Percentiles rank a stretch among this genome's conserved stretches.
phyloP scores from a whole-genome alignment of 1,140 invertebrate species.

The Drosophila obscura region DNA sequence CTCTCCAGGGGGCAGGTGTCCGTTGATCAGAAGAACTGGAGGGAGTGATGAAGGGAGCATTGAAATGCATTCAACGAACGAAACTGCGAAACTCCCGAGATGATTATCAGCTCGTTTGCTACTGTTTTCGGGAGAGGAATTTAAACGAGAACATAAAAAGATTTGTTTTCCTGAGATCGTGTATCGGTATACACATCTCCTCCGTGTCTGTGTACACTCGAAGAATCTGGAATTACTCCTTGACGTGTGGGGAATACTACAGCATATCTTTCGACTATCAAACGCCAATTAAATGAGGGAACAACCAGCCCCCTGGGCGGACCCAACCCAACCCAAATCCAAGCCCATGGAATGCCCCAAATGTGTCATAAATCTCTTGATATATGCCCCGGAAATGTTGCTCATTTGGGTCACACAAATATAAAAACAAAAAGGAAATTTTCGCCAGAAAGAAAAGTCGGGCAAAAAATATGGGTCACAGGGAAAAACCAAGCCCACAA shows the following conservation, averaged over 20 bases:
- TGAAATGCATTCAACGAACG: constrained; percentile 69
- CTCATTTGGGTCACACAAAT: constrained; percentile 10
- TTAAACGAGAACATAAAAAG: constrained; percentile 48
- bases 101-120: constrained; percentile 32
- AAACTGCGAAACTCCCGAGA: constrained; percentile 47
- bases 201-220: constrained; percentile 9
- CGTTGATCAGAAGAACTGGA: not conserved
- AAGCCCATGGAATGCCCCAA: constrained; percentile 47
- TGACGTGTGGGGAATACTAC: constrained; percentile 42
- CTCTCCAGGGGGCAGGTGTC: constrained; percentile 19
- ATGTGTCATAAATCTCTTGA: constrained; percentile 62
- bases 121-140: constrained; percentile 47
- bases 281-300: constrained; percentile 50
- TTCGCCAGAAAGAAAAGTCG: constrained; percentile 34
- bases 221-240: constrained; percentile 22
- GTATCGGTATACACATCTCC: not conserved
- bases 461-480: constrained; percentile 40
- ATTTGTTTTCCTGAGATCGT: constrained; percentile 2
- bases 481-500: constrained; percentile 29
- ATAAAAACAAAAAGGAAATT: constrained; percentile 12
- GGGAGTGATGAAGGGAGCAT: constrained; percentile 39
- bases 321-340: constrained; percentile 1
- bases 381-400: constrained; percentile 32
- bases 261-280: constrained; percentile 43
- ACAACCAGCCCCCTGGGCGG: not conserved